These are phyloP conservation scores for Andrena chrysosceles DNA, from an alignment of 2,888 invertebrate species.

Conservation along the genomic window DNA sequence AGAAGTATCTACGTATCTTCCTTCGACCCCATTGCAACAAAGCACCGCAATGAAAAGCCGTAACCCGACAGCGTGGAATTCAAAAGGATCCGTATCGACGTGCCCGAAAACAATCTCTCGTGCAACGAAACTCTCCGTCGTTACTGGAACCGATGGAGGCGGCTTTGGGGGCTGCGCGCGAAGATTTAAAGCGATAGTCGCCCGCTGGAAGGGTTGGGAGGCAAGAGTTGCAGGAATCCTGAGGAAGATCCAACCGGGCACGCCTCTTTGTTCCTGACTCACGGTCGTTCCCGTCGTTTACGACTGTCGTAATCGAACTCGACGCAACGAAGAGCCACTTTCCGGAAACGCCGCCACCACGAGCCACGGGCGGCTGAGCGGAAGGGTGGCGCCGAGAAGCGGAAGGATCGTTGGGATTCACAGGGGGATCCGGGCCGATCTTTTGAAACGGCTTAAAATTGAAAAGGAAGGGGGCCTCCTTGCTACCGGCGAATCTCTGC, in stretches of 20 bases:
- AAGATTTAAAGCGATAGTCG: slow-evolving; percentile 78
- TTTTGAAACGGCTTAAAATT: slow-evolving; percentile 47
- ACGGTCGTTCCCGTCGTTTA: slow-evolving; percentile 18
- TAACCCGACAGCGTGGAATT: background rate
- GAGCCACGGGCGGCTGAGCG: background rate
- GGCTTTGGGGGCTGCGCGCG: slow-evolving; percentile 62
- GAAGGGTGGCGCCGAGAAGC: background rate
- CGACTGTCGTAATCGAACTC: slow-evolving; percentile 62
- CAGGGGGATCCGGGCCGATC: slow-evolving; percentile 39
- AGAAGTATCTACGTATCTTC: too few species aligned
- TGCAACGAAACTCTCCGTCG: slow-evolving; percentile 72
- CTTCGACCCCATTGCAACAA: too few species aligned
- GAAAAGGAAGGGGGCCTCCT: slow-evolving; percentile 38
- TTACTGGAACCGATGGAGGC: slow-evolving; percentile 49
- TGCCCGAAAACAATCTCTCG: slow-evolving; percentile 53
- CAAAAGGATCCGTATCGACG: slow-evolving; percentile 18
- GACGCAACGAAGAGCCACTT: slow-evolving; percentile 71
- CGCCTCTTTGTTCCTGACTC: slow-evolving; percentile 31
- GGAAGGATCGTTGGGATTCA: slow-evolving; percentile 41
- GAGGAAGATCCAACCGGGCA: slow-evolving; percentile 9
- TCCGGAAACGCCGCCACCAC: slow-evolving; percentile 51
- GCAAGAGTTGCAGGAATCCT: slow-evolving; percentile 11
- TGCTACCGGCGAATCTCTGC: slow-evolving; percentile 19
- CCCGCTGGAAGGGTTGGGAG: slow-evolving; percentile 34
- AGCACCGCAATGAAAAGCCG: too few species aligned